Percentiles rank a stretch among this genome's conserved stretches.
Evolutionary conservation across 2,888 invertebrate species (phyloP).

Genomic region (Chrysodeixis includens): DNA sequence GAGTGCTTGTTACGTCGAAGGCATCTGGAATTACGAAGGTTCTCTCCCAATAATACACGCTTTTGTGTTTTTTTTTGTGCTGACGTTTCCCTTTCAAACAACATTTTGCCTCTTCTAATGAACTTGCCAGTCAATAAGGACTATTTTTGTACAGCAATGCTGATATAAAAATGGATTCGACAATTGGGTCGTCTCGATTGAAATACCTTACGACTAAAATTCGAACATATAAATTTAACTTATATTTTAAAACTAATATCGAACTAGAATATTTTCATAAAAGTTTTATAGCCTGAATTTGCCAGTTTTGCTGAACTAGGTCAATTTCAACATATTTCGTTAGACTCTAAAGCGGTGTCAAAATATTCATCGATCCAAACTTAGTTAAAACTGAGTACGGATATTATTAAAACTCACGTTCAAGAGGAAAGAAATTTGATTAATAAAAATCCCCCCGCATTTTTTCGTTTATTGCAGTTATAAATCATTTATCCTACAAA

Average conservation of each 20-base stretch:
- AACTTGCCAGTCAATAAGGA: conserved; percentile 1
- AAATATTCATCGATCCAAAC: too few species aligned
- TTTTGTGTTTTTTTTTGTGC: neutral
- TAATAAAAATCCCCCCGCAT: neutral
- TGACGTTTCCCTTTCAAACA: neutral
- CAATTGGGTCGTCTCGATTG: neutral
- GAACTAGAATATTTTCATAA: conserved; percentile 1
- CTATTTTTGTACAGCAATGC: neutral
- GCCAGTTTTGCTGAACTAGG: neutral
- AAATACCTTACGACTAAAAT: neutral
- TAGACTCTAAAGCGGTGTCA: neutral
- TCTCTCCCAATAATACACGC: conserved; percentile 5
- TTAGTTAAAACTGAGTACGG: neutral
- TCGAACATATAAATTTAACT: conserved; percentile 1
- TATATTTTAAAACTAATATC: neutral
- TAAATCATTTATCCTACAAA: too few species aligned
- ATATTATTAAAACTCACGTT: neutral
- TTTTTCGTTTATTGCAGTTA: too few species aligned
- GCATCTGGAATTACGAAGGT: conserved; percentile 1
- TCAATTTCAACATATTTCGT: conserved; percentile 1
- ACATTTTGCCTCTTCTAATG: neutral
- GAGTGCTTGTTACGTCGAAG: conserved; percentile 11
- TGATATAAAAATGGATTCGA: neutral
- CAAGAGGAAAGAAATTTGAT: neutral
- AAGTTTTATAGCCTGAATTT: conserved; percentile 4